Evolutionary conservation across 2,797 vertebrate species (phyloP).

Genomic region (Rousettus madagascariensis): DNA sequence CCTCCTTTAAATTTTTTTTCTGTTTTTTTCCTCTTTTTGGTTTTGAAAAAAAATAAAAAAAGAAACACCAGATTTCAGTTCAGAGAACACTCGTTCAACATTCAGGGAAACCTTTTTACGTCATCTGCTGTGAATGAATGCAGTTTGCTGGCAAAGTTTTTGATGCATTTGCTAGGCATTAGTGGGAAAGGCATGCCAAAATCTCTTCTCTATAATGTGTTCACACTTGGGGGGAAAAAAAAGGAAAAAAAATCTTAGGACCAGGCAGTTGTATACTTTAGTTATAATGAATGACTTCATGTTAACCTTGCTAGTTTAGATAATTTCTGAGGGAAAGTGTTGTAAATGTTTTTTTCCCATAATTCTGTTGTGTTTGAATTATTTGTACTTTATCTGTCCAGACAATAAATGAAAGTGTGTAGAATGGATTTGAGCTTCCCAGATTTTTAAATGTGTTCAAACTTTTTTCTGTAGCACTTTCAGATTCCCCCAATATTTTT

Average conservation of each 20-base stretch:
- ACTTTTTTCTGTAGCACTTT: slow-evolving; percentile 79
- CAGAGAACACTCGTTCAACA: slow-evolving; percentile 94
- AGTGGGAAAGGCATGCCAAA: slow-evolving; percentile 98
- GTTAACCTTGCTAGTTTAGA: slow-evolving; percentile 99
- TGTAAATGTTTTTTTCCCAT: slow-evolving; percentile 99
- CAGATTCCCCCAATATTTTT: slow-evolving; percentile 62
- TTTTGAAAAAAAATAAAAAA: slow-evolving; percentile 57
- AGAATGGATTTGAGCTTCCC: slow-evolving; percentile 92
- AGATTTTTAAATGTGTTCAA: slow-evolving; percentile 87
- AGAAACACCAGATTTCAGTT: slow-evolving; percentile 84
- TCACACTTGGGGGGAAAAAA: slow-evolving; percentile 97
- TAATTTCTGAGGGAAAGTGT: slow-evolving; percentile 99
- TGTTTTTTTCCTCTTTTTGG: slow-evolving; percentile 69
- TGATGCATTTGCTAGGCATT: slow-evolving; percentile 90
- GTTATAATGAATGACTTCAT: slow-evolving; percentile 99
- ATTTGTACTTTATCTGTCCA: slow-evolving; percentile 99
- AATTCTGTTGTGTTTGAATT: slow-evolving; percentile 99
- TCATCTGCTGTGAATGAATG: slow-evolving; percentile 88
- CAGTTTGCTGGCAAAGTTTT: slow-evolving; percentile 87
- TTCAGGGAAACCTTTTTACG: slow-evolving; percentile 87
- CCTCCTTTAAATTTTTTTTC: slow-evolving; percentile 81
- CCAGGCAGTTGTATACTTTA: slow-evolving; percentile 98
- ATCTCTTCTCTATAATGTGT: slow-evolving; percentile 98
- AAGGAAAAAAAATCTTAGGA: slow-evolving; percentile 95
- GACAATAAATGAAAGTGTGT: slow-evolving; percentile 99